phyloP scores from a whole-genome alignment of 2,888 invertebrate species.

The Ectemnius lituratus region DNA sequence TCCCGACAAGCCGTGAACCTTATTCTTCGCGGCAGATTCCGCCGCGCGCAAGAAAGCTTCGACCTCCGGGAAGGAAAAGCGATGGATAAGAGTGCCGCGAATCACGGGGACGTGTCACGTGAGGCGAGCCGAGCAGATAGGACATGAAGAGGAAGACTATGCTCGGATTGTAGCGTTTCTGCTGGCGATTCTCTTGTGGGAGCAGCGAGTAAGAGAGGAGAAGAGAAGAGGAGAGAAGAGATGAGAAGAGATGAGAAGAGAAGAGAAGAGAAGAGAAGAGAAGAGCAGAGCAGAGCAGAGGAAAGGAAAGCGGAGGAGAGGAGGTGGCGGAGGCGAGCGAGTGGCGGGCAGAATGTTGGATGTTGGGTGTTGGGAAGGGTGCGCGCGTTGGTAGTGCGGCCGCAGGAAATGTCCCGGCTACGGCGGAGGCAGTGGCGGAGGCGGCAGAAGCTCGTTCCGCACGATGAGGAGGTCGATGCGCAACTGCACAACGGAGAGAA shows the following conservation, averaged over 20 bases:
- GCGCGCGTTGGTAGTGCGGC: conserved; percentile 5
- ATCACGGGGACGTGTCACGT: too few relatives aligned
- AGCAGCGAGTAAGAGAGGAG: not conserved
- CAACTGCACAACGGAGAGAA: conserved; percentile 56
- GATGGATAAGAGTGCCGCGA: too few relatives aligned
- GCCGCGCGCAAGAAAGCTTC: not conserved
- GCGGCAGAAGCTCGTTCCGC: conserved; percentile 34
- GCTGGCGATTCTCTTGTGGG: not conserved
- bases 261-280: not conserved
- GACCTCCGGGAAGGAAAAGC: not conserved
- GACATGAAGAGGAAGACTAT: too few relatives aligned
- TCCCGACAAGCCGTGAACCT: not conserved
- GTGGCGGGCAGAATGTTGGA: not conserved
- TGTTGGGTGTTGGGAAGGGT: not conserved
- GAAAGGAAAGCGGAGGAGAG: not conserved
- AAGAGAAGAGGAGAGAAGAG: not conserved
- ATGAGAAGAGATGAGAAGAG: not conserved
- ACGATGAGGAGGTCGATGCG: conserved; percentile 56
- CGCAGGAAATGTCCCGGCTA: not conserved
- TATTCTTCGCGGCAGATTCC: not conserved
- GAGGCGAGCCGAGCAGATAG: too few relatives aligned
- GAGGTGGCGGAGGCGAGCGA: not conserved
- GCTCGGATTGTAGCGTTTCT: not conserved
- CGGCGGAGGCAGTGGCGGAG: conserved; percentile 7
- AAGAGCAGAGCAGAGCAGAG: not conserved